These are phyloP conservation scores for Deroptyus accipitrinus DNA, from an alignment of 2,113 vertebrate genomes.

Conservation along the genomic window DNA sequence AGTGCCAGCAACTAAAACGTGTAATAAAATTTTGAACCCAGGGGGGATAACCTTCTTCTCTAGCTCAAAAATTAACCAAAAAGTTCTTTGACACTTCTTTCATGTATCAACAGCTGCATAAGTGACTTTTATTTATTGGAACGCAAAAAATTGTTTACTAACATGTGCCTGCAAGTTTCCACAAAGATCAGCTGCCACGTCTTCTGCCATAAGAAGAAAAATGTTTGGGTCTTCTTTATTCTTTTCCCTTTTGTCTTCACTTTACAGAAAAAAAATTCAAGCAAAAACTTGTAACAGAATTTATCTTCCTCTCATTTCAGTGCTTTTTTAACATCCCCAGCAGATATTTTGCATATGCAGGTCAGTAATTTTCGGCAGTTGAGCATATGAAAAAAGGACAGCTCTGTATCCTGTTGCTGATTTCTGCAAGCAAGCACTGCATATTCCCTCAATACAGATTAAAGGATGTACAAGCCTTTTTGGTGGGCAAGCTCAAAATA, in stretches of 20 bases:
- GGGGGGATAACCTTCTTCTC: neutral
- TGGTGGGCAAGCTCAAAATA: constrained; percentile 28
- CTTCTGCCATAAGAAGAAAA: neutral
- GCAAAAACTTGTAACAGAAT: neutral
- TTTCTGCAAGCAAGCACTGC: neutral
- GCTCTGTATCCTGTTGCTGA: neutral
- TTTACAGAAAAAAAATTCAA: neutral
- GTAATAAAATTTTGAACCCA: rapidly evolving
- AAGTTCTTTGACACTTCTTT: neutral
- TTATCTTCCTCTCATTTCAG: neutral
- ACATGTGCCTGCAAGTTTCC: neutral
- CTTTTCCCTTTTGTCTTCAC: neutral
- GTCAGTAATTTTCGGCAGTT: neutral
- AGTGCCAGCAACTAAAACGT: neutral
- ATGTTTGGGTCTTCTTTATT: neutral
- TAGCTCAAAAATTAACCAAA: neutral
- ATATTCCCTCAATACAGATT: neutral
- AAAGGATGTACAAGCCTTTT: neutral
- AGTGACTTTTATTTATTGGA: neutral
- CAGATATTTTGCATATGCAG: neutral
- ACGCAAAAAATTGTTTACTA: neutral
- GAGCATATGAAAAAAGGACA: neutral
- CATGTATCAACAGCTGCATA: neutral
- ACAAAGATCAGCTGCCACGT: neutral
- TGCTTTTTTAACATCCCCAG: neutral